Base-by-base conservation (phyloP, 2,113 vertebrate species). In the Gallinago media region DNA sequence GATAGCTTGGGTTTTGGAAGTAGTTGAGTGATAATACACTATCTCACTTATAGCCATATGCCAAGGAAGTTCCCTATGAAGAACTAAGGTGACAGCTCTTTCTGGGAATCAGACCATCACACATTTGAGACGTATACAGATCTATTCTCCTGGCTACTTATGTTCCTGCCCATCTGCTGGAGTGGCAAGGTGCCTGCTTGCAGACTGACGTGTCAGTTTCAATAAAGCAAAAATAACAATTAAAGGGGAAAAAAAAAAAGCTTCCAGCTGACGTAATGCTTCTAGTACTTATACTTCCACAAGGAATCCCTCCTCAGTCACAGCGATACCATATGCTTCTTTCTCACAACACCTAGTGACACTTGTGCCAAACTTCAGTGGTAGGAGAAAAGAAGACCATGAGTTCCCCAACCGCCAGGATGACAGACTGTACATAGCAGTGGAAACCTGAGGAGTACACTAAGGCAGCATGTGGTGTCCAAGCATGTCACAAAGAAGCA, bases 301-400 rank as follows among this genome's bases (percentile, higher is more conserved):
- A 95, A 85, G 89, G 95, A 93, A 95, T 93, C 65, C 79, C 94
- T 97, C 79, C 91, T 83, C 73, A 71, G 34, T 19, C 90, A 74
- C 83, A 89, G 88, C 8, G 0, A 80, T 59, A 86, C 85, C 94
- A 95, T 96, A 93, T 96, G 91, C 4, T 77, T 80, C 79, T 85
- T 79, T 85, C 66, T 72, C 70, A 89, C 36, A 85, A 36, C 50
- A 89, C 67, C 82, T 74, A 83, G 31, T 63, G 62, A 78, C 47
- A 77, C 7, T 2, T 70, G 21, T 76, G 94, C 95, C 84, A 94
- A 20, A 89, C 19, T 65, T 89, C 74, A 52, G 49, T 31, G 21
- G 40, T 12, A 75, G n/a, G 12, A 61, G 80, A 58, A 93, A 83
- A 88, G 56, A 81, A 49, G 52, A 87, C n/a, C 31, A 8, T 6